phyloP scores from a whole-genome alignment of 2,797 vertebrate genomes.

The Gymnopithys bicolor region DNA sequence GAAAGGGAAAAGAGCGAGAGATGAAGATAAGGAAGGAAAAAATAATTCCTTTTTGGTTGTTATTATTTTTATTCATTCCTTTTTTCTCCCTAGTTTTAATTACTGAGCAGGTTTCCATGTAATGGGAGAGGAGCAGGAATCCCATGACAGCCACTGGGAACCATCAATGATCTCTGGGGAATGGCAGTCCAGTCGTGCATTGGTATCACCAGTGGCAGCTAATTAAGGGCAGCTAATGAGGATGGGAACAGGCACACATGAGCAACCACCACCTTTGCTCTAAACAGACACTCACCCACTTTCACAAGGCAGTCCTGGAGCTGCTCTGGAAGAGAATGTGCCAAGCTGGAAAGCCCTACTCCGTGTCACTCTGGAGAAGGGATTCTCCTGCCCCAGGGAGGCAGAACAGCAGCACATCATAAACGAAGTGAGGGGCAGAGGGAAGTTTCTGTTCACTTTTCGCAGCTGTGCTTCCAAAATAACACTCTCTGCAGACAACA shows the following conservation, averaged over 20 bases:
- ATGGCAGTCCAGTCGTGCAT: background rate
- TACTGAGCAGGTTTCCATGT: background rate
- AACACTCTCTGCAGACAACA: background rate
- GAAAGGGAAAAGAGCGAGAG: background rate
- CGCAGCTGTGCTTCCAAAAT: background rate
- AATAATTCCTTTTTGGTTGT: background rate
- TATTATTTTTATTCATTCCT: background rate
- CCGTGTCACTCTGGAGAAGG: background rate
- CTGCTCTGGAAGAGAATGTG: background rate
- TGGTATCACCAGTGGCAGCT: background rate
- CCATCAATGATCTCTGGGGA: background rate
- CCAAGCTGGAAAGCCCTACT: background rate
- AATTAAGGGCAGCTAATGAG: background rate
- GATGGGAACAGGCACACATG: background rate
- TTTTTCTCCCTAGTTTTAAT: background rate
- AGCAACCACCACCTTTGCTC: background rate
- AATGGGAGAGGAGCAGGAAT: background rate
- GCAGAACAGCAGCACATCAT: background rate
- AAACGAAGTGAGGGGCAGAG: background rate
- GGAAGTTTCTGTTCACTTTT: background rate
- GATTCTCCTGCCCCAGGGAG: background rate
- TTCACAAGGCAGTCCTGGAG: accelerated
- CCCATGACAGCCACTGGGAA: background rate
- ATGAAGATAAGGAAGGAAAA: background rate
- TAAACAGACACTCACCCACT: background rate